phyloP scores from a whole-genome alignment of 2,888 invertebrate genomes.

The Villa cingulata region DNA sequence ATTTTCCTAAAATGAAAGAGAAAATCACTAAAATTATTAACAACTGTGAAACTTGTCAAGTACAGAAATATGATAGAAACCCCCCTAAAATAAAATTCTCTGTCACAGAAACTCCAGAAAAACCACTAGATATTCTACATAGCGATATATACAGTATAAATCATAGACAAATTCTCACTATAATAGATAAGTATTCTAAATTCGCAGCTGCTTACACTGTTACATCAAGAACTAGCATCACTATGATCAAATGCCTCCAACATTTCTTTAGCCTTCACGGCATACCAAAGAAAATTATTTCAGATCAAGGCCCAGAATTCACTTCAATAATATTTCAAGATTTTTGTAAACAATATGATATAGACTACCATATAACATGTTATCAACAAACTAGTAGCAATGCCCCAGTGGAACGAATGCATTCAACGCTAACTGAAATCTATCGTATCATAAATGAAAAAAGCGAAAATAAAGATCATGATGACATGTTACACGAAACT shows the following conservation, averaged over 20 bases:
- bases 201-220: slow-evolving; percentile 9
- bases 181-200: slow-evolving; percentile 9
- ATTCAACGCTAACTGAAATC: slow-evolving; percentile 13
- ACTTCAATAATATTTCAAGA: slow-evolving; percentile 12
- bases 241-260: slow-evolving; percentile 2
- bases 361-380: slow-evolving; percentile 10
- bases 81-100: slow-evolving; percentile 12
- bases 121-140: slow-evolving; percentile 12
- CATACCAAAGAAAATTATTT: slow-evolving; percentile 7
- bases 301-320: slow-evolving; percentile 10
- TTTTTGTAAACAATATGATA: slow-evolving; percentile 10
- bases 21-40: no score
- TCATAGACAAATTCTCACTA: slow-evolving; percentile 5
- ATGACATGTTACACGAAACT: slow-evolving; percentile 1
- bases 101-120: slow-evolving; percentile 12
- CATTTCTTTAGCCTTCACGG: no score
- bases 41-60: slow-evolving; percentile 6
- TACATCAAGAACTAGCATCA: slow-evolving; percentile 5
- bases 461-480: background rate
- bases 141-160: slow-evolving; percentile 13
- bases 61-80: slow-evolving; percentile 13
- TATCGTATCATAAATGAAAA: slow-evolving; percentile 9
- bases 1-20: no score
- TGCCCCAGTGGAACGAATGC: slow-evolving; percentile 13
- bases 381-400: no score